Base-by-base conservation (phyloP, 2,113 vertebrate species). In the Petroica traversi region DNA sequence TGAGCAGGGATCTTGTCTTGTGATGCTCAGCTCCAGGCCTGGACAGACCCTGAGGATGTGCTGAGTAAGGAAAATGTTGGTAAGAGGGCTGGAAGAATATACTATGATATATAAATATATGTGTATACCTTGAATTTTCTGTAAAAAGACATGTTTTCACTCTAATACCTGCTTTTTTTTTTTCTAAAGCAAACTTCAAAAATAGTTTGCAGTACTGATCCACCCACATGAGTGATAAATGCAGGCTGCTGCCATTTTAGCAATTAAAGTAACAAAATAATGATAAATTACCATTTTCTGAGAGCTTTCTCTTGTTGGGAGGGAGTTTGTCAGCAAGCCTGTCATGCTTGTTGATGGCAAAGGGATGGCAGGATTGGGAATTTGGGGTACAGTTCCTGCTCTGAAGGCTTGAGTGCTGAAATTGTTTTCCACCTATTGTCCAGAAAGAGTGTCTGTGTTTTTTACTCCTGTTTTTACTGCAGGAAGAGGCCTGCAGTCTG, bases 201-300 rank as follows among this genome's bases (percentile, higher is more conserved):
- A 88, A 91, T 71, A 92, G 15, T 90, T 91, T 58, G 46, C 54
- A 54, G 26, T 63, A 19, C 8, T 68, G 41, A 76, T 79, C 58
- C 58, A 66, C 91, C 74, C 63, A 82, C 61, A 11, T 55, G 38
- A 71, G 43, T 59, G 83, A 91, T 88, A 77, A 93, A 80, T 59
- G 31, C 91, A 73, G 51, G 43, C 43, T 29, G 41, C 63, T 94
- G 85, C 55, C 51, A 62, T 83, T 92, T 80, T 36, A 74, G 72
- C n/a, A 90, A 83, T 66, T 73, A 33, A 84, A 93, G 62, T 75
- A 79, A 68, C 88, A 88, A 85, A 96, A 34, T 73, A 86, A 58
- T 86, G 46, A 55, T 58, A 88, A 85, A 63, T 20, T 11, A 41
- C 31, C 1, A 8, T 77, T 91, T 85, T 95, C 54, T 74, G 41